phyloP scores from a whole-genome alignment of 2,888 invertebrate species.

The Psylliodes chrysocephalus region DNA sequence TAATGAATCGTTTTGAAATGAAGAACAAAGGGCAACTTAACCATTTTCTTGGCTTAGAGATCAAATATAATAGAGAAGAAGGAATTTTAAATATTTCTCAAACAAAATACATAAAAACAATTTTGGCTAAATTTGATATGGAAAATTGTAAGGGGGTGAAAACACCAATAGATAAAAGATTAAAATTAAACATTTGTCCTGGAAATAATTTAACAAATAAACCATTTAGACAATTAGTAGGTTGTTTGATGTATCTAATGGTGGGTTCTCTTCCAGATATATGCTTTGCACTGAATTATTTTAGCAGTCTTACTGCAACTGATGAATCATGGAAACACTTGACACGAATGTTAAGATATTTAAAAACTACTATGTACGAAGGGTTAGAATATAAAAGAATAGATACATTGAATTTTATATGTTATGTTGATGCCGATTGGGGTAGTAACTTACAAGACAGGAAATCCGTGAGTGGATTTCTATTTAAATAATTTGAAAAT shows the following conservation, averaged over 20 bases:
- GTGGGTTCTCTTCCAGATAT: conserved; percentile 31
- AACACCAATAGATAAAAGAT: too few species aligned
- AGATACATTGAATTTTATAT: conserved; percentile 7
- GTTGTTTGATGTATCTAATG: conserved; percentile 37
- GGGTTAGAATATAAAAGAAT: conserved; percentile 16
- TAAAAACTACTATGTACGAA: neutral
- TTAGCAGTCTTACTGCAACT: conserved; percentile 26
- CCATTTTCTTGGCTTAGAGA: too few species aligned
- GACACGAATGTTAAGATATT: conserved; percentile 26
- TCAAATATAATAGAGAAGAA: conserved; percentile 35
- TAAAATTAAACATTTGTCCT: neutral
- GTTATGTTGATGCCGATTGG: conserved; percentile 36
- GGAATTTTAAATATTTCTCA: conserved; percentile 25
- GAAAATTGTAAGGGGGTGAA: conserved; percentile 15
- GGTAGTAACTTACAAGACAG: conserved; percentile 23
- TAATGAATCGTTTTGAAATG: conserved; percentile 33
- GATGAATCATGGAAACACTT: conserved; percentile 25
- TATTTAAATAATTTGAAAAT: conserved; percentile 43
- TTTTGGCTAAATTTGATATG: too few species aligned
- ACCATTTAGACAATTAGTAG: conserved; percentile 23
- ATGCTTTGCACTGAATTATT: conserved; percentile 33
- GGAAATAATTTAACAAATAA: neutral
- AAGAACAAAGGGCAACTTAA: conserved; percentile 39
- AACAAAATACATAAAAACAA: conserved; percentile 12
- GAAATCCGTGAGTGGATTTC: conserved; percentile 65